Conservation (phyloP, 2,888 invertebrate genomes). For the Drosophila monieri region DNA sequence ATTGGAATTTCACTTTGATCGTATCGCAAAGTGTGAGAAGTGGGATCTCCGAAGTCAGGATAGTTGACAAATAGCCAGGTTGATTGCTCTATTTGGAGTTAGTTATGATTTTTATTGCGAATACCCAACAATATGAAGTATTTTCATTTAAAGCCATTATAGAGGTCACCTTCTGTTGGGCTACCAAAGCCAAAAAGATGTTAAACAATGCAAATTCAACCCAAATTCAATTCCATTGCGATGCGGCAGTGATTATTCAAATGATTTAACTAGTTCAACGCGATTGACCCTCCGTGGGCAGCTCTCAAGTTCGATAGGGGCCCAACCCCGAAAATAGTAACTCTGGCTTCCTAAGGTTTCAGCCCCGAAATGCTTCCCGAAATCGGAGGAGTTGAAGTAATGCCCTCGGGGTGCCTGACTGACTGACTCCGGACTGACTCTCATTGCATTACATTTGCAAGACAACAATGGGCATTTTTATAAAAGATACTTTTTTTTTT, state of each 20-base stretch:
- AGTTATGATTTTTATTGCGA: not conserved
- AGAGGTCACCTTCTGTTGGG: conserved; percentile 29
- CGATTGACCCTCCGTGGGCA: conserved; percentile 41
- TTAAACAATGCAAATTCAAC: conserved; percentile 30
- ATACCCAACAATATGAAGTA: not conserved
- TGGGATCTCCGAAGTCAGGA: not conserved
- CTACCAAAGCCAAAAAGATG: conserved; percentile 19
- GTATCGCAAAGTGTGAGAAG: conserved; percentile 45
- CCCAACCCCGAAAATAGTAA: conserved; percentile 28
- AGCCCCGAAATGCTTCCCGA: conserved; percentile 17
- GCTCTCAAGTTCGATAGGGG: conserved; percentile 39
- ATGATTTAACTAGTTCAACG: conserved; percentile 62
- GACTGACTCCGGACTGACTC: conserved; percentile 41
- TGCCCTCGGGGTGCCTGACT: conserved; percentile 34
- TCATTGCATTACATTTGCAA: conserved; percentile 72
- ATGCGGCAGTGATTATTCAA: conserved; percentile 54
- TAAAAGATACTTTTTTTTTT: conserved; percentile 8
- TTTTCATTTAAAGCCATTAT: conserved; percentile 4
- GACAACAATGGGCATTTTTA: conserved; percentile 74
- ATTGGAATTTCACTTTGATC: conserved; percentile 66
- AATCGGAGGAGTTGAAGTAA: conserved; percentile 26
- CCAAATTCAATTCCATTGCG: conserved; percentile 40
- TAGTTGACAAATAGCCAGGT: conserved; percentile 31
- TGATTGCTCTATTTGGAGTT: conserved; percentile 37
- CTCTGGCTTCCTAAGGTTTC: conserved; percentile 37